Evolutionary conservation across 1,140 invertebrate genomes (phyloP).

Genomic region (Drosophila prosaltans): DNA sequence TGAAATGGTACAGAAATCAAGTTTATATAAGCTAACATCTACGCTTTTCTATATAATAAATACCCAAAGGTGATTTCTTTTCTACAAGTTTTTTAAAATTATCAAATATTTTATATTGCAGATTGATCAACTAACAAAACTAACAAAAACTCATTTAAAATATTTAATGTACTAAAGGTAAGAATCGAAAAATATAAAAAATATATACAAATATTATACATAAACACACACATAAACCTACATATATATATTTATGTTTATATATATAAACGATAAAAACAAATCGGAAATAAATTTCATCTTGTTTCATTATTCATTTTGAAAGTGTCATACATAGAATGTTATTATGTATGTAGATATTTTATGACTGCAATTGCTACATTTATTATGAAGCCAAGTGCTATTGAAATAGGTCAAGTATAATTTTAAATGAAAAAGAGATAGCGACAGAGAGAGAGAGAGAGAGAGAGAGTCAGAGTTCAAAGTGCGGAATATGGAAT

Average conservation of each 20-base stretch:
- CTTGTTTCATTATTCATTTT: conserved; percentile 4
- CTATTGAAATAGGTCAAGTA: conserved; percentile 64
- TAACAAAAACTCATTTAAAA: too few relatives aligned
- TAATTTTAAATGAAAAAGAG: conserved; percentile 42
- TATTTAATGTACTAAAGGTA: too few relatives aligned
- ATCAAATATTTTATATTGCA: too few relatives aligned
- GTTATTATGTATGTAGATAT: conserved; percentile 12
- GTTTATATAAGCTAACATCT: too few relatives aligned
- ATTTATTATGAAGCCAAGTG: conserved; percentile 50
- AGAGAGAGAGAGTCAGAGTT: not conserved
- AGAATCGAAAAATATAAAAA: not conserved
- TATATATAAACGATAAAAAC: not conserved
- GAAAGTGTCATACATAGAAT: conserved; percentile 8
- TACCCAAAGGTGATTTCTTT: too few relatives aligned
- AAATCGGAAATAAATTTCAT: not conserved
- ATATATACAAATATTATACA: too few relatives aligned
- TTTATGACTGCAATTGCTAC: conserved; percentile 19
- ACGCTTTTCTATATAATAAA: too few relatives aligned
- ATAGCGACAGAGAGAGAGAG: not conserved
- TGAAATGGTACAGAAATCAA: too few relatives aligned
- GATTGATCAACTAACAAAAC: too few relatives aligned
- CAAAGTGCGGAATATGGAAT: not conserved
- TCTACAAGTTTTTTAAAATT: too few relatives aligned
- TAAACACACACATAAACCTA: too few relatives aligned
- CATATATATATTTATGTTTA: not conserved